A percentile compares a stretch with the other conserved stretches of the same genome.
Conservation (phyloP, 2,797 vertebrate species). For the Girardinus metallicus region DNA sequence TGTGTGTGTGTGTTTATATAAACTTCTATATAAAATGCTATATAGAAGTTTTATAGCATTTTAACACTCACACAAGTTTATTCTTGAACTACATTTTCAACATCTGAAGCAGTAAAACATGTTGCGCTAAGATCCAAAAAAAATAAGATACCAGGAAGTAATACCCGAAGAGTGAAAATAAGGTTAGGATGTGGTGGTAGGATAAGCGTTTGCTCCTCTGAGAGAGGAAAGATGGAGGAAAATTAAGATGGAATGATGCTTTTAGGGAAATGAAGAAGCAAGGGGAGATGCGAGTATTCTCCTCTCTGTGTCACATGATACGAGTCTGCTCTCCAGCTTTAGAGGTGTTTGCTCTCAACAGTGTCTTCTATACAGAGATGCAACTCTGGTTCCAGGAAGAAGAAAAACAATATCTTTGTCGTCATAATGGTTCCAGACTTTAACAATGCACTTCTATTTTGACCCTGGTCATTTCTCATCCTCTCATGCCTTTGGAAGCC, state of each 20-base stretch:
- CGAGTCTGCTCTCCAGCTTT: slow-evolving; percentile 11
- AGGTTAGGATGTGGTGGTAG: not conserved
- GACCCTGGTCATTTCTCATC: slow-evolving; percentile 24
- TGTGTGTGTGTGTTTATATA: too few relatives aligned
- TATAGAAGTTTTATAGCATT: not conserved
- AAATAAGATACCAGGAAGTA: not conserved
- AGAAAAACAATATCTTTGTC: slow-evolving; percentile 23
- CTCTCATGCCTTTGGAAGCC: slow-evolving; percentile 9
- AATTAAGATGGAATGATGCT: slow-evolving; percentile 17
- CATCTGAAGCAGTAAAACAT: not conserved
- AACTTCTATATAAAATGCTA: too few relatives aligned
- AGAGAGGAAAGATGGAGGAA: not conserved
- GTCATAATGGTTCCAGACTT: slow-evolving; percentile 23
- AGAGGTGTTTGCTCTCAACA: slow-evolving; percentile 27
- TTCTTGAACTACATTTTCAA: not conserved
- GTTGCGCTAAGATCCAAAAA: not conserved
- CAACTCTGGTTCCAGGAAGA: slow-evolving; percentile 36
- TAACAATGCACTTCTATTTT: slow-evolving; percentile 11
- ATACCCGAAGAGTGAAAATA: not conserved
- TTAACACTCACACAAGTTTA: not conserved
- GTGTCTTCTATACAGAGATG: slow-evolving; percentile 28
- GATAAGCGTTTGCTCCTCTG: not conserved
- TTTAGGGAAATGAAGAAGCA: slow-evolving; percentile 22
- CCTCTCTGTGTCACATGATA: slow-evolving; percentile 5
- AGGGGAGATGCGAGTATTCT: slow-evolving; percentile 13